A percentile compares a stretch with the other conserved stretches of the same genome.
Conservation (phyloP, 2,113 vertebrate species). For the Formicarius rufipectus region DNA sequence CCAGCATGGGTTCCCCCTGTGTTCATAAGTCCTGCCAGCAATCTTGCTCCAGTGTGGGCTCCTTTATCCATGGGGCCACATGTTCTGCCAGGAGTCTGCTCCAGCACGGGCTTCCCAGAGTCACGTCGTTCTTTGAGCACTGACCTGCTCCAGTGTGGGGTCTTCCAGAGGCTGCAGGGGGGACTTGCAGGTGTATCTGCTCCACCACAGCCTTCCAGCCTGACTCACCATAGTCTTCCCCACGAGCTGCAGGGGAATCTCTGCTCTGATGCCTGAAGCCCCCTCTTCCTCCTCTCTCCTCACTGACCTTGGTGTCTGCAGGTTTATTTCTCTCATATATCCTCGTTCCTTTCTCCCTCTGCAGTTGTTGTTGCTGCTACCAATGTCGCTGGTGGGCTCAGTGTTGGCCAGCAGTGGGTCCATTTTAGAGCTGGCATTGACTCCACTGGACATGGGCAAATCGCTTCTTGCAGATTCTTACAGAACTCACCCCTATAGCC, state of each 20-base stretch:
- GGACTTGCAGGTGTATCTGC: not conserved
- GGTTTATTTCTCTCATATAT: not conserved
- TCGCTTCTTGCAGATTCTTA: not conserved
- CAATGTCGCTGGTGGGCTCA: not conserved
- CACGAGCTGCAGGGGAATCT: not conserved
- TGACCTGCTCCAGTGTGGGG: not conserved
- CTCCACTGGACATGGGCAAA: not conserved
- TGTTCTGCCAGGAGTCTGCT: not conserved
- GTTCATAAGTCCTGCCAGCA: not conserved
- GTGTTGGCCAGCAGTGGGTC: not conserved
- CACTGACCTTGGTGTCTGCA: not conserved
- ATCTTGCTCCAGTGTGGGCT: not conserved
- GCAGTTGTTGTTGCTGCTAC: not conserved
- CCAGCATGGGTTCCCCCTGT: not conserved
- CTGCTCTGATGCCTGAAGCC: not conserved
- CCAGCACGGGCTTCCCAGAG: not conserved
- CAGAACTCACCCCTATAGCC: not conserved
- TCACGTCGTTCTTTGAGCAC: not conserved
- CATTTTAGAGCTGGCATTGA: not conserved
- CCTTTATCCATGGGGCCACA: not conserved
- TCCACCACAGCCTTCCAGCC: not conserved
- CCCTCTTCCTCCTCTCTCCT: fast-evolving
- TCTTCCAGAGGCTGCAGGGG: not conserved
- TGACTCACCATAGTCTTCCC: not conserved
- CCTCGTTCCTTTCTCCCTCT: not conserved